These are phyloP conservation scores for Maniola jurtina DNA, from an alignment of 1,140 invertebrate genomes.

Conservation along the genomic window DNA sequence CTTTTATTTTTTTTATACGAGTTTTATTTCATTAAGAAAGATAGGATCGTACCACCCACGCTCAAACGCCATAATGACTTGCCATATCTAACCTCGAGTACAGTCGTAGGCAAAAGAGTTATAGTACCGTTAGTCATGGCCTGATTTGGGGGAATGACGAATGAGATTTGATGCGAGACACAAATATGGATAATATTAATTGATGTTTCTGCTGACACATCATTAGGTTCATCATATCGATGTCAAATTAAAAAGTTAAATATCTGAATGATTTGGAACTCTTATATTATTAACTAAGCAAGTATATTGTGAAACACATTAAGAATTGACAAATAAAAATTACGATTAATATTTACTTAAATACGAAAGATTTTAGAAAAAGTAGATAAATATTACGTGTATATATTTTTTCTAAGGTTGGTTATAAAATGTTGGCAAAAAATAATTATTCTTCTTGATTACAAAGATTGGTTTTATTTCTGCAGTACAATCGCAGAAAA, in stretches of 20 bases:
- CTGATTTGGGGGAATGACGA: constrained; percentile 25
- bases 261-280: background rate
- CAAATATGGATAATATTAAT: constrained; percentile 24
- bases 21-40: constrained; percentile 73
- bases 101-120: constrained; percentile 43
- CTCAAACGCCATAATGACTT: constrained; percentile 64
- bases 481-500: too few relatives aligned
- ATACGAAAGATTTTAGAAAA: too few relatives aligned
- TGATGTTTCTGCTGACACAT: constrained; percentile 9
- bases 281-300: too few relatives aligned
- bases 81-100: constrained; percentile 65
- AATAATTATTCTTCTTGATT: too few relatives aligned
- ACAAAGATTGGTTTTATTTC: too few relatives aligned
- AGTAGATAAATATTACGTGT: too few relatives aligned
- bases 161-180: constrained; percentile 23
- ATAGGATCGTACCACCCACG: constrained; percentile 73
- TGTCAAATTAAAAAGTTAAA: background rate
- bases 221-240: background rate
- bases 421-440: too few relatives aligned
- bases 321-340: too few relatives aligned
- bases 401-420: too few relatives aligned
- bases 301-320: too few relatives aligned
- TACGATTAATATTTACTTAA: too few relatives aligned
- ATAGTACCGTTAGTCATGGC: constrained; percentile 38
- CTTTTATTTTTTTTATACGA: constrained; percentile 28